phyloP scores from a whole-genome alignment of 2,113 vertebrate genomes.

The Calyptommatus sinebrachiatus region DNA sequence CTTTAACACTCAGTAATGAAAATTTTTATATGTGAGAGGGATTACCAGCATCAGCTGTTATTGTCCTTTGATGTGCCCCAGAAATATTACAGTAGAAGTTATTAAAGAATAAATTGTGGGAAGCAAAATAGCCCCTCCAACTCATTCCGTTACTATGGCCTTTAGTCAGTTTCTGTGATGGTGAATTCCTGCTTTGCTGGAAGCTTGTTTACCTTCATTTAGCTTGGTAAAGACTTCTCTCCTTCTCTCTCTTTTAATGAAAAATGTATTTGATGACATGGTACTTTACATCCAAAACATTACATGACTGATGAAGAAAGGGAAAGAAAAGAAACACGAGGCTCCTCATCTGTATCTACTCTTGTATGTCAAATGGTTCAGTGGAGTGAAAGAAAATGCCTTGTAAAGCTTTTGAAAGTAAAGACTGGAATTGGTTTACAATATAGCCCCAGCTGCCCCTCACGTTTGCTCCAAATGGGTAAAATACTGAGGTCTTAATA shows the following conservation, averaged over 20 bases:
- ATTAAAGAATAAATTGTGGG: slow-evolving; percentile 64
- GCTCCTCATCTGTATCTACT: neutral
- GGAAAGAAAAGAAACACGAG: neutral
- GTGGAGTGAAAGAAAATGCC: neutral
- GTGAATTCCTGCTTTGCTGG: slow-evolving; percentile 35
- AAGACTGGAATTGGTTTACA: slow-evolving; percentile 21
- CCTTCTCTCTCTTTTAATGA: neutral
- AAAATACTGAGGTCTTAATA: slow-evolving; percentile 4
- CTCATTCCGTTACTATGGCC: slow-evolving; percentile 44
- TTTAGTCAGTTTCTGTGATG: slow-evolving; percentile 37
- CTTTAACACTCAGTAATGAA: slow-evolving; percentile 65
- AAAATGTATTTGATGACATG: neutral
- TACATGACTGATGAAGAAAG: neutral
- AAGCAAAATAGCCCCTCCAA: slow-evolving; percentile 14
- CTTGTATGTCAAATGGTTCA: neutral
- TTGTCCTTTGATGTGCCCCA: slow-evolving; percentile 64
- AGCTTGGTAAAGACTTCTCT: slow-evolving; percentile 21
- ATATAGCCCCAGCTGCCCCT: neutral
- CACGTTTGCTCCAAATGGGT: slow-evolving; percentile 15
- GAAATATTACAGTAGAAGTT: slow-evolving; percentile 63
- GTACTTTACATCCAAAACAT: neutral
- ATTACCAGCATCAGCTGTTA: slow-evolving; percentile 54
- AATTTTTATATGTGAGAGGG: slow-evolving; percentile 63
- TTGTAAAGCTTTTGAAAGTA: slow-evolving; percentile 26
- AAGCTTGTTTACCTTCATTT: slow-evolving; percentile 12